Conservation (phyloP, 1,140 invertebrate genomes). For the Fopius arisanus region DNA sequence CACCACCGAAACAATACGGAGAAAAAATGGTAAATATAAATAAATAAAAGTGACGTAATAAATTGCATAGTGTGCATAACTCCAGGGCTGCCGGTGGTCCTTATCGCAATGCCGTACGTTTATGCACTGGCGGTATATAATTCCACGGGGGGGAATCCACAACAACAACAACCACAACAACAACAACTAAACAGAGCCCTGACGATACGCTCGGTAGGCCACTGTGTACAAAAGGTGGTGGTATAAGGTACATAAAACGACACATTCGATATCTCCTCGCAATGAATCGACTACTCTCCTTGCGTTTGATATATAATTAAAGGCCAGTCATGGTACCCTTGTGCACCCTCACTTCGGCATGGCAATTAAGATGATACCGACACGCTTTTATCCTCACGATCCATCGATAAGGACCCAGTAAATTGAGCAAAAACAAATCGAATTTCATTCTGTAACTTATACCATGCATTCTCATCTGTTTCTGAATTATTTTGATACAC, state of each 20-base stretch:
- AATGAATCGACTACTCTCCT: background rate
- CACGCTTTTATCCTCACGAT: background rate
- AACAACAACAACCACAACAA: too few relatives aligned
- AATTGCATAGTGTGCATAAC: slow-evolving; percentile 1
- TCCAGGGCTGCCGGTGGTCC: background rate
- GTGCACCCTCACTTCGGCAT: slow-evolving; percentile 35
- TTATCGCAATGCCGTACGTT: background rate
- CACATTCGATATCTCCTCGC: background rate
- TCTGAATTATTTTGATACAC: too few relatives aligned
- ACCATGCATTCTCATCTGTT: too few relatives aligned
- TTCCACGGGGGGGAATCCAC: background rate
- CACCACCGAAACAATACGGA: background rate
- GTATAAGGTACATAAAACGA: background rate
- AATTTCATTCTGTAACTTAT: too few relatives aligned
- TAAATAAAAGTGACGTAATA: background rate
- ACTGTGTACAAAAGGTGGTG: background rate
- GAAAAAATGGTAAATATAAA: too few relatives aligned
- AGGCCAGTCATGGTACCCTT: slow-evolving; percentile 51
- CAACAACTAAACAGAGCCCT: background rate
- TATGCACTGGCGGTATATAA: background rate
- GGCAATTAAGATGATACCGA: slow-evolving; percentile 7
- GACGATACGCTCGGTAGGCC: background rate
- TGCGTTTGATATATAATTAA: slow-evolving; percentile 45
- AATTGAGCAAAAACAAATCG: too few relatives aligned
- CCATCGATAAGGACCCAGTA: background rate